Evolutionary conservation across 2,888 invertebrate species (phyloP).

Genomic region (Trissolcus brochymenae): DNA sequence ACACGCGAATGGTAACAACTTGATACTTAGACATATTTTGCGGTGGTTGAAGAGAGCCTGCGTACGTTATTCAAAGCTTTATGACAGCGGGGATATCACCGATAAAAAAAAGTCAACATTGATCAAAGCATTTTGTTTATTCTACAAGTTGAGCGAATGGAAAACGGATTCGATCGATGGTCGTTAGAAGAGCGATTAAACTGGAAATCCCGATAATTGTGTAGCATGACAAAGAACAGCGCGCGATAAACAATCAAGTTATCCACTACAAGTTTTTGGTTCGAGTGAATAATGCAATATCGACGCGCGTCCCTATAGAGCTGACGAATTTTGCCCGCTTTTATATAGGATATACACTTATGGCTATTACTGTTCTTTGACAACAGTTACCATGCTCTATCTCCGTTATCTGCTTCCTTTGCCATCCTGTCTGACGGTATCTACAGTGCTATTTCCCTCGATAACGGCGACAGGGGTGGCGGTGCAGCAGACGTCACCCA

Average conservation of each 20-base stretch:
- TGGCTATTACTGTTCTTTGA: slow-evolving; percentile 63
- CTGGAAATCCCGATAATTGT: slow-evolving; percentile 43
- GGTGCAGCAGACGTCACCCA: slow-evolving; percentile 60
- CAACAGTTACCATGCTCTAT: slow-evolving; percentile 64
- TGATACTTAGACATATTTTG: too few species aligned
- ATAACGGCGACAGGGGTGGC: slow-evolving; percentile 48
- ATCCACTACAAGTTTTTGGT: slow-evolving; percentile 38
- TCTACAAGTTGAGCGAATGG: not conserved
- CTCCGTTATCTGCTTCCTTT: slow-evolving; percentile 61
- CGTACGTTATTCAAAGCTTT: too few species aligned
- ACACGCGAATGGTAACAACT: too few species aligned
- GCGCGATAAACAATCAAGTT: slow-evolving; percentile 42
- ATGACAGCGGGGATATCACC: too few species aligned
- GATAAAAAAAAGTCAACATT: too few species aligned
- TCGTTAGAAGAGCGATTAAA: slow-evolving; percentile 28
- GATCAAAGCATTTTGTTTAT: too few species aligned
- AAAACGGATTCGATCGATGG: not conserved
- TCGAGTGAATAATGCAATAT: slow-evolving; percentile 48
- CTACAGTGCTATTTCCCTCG: slow-evolving; percentile 53
- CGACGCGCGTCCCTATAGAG: slow-evolving; percentile 46
- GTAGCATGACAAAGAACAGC: slow-evolving; percentile 19
- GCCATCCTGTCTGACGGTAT: slow-evolving; percentile 55
- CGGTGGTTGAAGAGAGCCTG: too few species aligned
- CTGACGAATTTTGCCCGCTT: slow-evolving; percentile 54
- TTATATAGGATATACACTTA: slow-evolving; percentile 58